Base-by-base conservation (phyloP, 2,888 invertebrate genomes). In the Zeuzera pyrina region DNA sequence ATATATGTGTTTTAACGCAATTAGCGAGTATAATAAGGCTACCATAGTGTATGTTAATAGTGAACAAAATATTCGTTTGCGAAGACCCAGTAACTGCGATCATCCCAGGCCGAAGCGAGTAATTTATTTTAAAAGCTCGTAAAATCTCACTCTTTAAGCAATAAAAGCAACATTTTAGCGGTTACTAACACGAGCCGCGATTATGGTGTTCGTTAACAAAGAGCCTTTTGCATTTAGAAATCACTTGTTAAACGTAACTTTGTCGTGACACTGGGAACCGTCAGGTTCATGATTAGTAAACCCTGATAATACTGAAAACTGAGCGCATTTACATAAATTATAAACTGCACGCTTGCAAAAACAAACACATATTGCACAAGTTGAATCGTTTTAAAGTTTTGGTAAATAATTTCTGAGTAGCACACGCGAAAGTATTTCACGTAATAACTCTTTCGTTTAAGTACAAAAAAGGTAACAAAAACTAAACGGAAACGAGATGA, bases 111-210 rank as follows among this genome's bases (percentile, higher is more conserved):
- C 57, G 61, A 57, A 52, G 43, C 60, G 47, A 63, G 70, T 70
- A 70, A 79, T 78, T 79, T 78, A 79, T 77, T 77, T 78, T 77
- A 61, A 76, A 76, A 59, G 73, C 65, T 71, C 81, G 57, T 83
- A 79, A 81, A 81, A 69, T 73, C 74, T 74, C 81, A 79, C 76
- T 79, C 64, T 73, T 74, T 52, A 52, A 68, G 73, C 63, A 62
- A 67, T 79, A 78, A 83, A 81, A 65, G 70, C 70, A 78, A 78
- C 76, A 78, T 79, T 77, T 78, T 70, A 76, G 63, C 65, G 48
- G 53, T 67, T 67, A 67, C 56, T 57, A 65, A 69, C 67, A 58
- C 57, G 57, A 52, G 35, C 52, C 54, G 52, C 46, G 47, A 61
- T 70, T 63, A 62, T 54, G 52, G 57, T 47, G 47, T 61, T 57